phyloP scores from a whole-genome alignment of 2,797 vertebrate species.

The Strix occidentalis region DNA sequence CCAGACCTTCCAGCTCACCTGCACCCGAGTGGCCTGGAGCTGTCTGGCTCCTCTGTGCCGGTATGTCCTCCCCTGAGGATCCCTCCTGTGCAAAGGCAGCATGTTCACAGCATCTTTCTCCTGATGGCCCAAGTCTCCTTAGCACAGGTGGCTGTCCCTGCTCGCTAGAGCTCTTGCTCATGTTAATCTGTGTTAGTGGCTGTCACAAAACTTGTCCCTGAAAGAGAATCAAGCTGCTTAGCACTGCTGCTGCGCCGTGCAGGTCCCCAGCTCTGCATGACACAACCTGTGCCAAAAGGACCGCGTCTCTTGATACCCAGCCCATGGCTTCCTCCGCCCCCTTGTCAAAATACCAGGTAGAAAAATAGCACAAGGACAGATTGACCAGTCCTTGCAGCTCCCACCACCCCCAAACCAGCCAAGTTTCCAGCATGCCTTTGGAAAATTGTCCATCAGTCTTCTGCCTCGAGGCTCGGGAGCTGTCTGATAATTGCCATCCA shows the following conservation, averaged over 20 bases:
- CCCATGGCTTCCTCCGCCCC: neutral
- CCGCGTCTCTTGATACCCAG: rapidly evolving
- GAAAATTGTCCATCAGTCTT: neutral
- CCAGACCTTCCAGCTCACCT: neutral
- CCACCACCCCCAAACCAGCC: neutral
- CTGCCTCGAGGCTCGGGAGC: neutral
- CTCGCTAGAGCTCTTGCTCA: neutral
- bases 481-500: neutral
- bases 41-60: neutral
- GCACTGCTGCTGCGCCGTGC: rapidly evolving
- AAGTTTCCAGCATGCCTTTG: neutral
- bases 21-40: neutral
- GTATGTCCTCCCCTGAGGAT: neutral
- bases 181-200: neutral
- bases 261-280: neutral
- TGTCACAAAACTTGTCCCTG: neutral
- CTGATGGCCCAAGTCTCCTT: neutral
- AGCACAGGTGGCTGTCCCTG: neutral
- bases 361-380: neutral
- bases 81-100: neutral
- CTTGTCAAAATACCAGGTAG: neutral
- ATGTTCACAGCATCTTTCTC: neutral
- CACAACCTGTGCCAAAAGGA: neutral
- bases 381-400: neutral
- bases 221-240: neutral